Percentiles rank a stretch among this genome's conserved stretches.
phyloP scores from a whole-genome alignment of 2,113 vertebrate species.

The Ceyx margarethae region DNA sequence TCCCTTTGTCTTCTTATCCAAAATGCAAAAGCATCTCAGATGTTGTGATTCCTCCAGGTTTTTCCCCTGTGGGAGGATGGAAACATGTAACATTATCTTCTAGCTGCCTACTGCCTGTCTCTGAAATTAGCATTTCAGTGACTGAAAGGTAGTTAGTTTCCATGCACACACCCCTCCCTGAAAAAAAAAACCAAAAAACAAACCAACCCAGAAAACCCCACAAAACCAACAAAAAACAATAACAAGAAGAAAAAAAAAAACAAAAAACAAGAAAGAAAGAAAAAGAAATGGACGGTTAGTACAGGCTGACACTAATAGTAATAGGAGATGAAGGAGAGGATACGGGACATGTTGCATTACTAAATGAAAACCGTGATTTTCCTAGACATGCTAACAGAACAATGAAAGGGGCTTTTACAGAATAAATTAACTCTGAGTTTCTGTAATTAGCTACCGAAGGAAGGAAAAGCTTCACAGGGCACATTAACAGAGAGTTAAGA shows the following conservation, averaged over 20 bases:
- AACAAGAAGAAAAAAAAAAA: background rate
- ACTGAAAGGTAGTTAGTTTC: slow-evolving; percentile 57
- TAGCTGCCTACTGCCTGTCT: slow-evolving; percentile 70
- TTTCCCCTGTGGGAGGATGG: slow-evolving; percentile 60
- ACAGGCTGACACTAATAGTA: slow-evolving; percentile 47
- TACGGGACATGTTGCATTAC: slow-evolving; percentile 23
- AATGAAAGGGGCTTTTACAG: slow-evolving; percentile 27
- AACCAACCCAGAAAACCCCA: too few species aligned
- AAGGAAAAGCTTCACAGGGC: background rate
- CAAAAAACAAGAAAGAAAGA: background rate
- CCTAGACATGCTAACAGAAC: slow-evolving; percentile 14
- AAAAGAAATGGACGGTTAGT: background rate
- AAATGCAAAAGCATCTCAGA: slow-evolving; percentile 65
- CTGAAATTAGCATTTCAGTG: slow-evolving; percentile 72
- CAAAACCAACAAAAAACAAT: too few species aligned
- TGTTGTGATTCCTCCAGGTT: slow-evolving; percentile 64
- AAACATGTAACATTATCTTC: slow-evolving; percentile 75
- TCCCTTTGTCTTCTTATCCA: slow-evolving; percentile 70
- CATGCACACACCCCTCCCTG: background rate
- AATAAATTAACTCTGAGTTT: slow-evolving; percentile 33
- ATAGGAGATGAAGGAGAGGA: background rate
- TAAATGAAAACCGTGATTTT: slow-evolving; percentile 53
- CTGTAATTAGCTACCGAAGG: slow-evolving; percentile 19
- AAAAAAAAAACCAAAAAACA: too few species aligned
- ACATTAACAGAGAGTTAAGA: background rate